phyloP scores from a whole-genome alignment of 2,888 invertebrate genomes.

The Melieria crassipennis region DNA sequence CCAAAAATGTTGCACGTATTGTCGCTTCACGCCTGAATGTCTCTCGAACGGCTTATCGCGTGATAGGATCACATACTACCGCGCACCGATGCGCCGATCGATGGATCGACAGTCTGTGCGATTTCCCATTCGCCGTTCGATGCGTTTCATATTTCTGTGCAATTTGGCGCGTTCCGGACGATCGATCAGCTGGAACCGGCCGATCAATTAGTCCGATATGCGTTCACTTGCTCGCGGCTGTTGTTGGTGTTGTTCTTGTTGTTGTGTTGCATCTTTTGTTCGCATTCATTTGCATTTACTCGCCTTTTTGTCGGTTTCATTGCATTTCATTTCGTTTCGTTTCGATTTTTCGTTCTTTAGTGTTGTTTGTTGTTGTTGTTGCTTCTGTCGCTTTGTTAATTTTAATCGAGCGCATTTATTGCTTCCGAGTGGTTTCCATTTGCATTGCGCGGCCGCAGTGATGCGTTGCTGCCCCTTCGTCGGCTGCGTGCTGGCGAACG shows the following conservation, averaged over 20 bases:
- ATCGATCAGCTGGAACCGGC: conserved; percentile 65
- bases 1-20: too few species aligned
- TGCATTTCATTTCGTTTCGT: background rate
- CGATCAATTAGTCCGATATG: conserved; percentile 57
- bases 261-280: background rate
- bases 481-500: too few species aligned
- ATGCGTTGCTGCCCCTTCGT: background rate
- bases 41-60: conserved; percentile 50
- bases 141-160: too few species aligned
- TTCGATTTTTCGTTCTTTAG: background rate
- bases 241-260: background rate
- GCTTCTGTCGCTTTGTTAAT: background rate
- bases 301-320: background rate
- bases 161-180: conserved; percentile 49
- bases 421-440: conserved; percentile 28
- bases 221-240: background rate
- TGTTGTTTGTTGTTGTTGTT: background rate
- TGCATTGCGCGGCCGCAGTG: conserved; percentile 33
- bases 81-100: conserved; percentile 22
- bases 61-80: conserved; percentile 57
- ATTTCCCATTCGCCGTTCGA: too few species aligned
- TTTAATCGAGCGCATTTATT: conserved; percentile 19
- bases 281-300: background rate
- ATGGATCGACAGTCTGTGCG: background rate
- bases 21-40: too few species aligned